phyloP scores from a whole-genome alignment of 2,113 vertebrate genomes.

The Sarotherodon lohbergeri region DNA sequence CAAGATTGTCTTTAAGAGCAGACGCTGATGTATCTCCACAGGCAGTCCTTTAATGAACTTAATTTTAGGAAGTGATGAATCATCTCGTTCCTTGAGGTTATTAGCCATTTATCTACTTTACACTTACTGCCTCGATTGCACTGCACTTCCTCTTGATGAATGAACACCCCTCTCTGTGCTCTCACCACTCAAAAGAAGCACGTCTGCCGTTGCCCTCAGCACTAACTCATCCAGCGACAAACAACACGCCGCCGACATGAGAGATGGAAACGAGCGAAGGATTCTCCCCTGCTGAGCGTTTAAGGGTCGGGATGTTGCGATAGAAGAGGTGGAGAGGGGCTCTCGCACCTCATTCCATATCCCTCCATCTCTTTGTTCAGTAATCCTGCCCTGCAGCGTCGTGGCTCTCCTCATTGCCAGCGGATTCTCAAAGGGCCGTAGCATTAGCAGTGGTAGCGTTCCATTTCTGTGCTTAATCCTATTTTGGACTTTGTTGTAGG shows the following conservation, averaged over 20 bases:
- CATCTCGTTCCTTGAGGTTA: conserved; percentile 48
- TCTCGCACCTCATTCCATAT: conserved; percentile 34
- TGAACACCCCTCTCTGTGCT: conserved; percentile 8
- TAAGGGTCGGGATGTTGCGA: conserved; percentile 30
- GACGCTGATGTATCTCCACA: conserved; percentile 46
- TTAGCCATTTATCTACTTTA: conserved; percentile 56
- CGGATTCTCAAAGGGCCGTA: conserved; percentile 44
- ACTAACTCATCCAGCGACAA: background rate
- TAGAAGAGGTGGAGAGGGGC: conserved; percentile 1
- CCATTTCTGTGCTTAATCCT: conserved; percentile 55
- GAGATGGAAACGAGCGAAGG: background rate
- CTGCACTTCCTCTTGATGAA: conserved; percentile 45
- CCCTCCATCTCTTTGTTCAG: conserved; percentile 60
- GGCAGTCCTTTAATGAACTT: conserved; percentile 47
- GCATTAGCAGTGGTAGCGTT: conserved; percentile 38
- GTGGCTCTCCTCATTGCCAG: conserved; percentile 34
- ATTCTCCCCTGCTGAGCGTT: background rate
- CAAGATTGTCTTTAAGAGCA: conserved; percentile 10
- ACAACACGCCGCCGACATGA: background rate
- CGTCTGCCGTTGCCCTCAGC: background rate
- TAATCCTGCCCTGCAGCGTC: conserved; percentile 58
- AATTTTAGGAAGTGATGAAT: conserved; percentile 62
- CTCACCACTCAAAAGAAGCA: background rate
- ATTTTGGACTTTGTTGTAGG: conserved; percentile 51
- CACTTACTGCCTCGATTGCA: conserved; percentile 15